Conservation (phyloP, 2,113 vertebrate genomes). For the Pedetes capensis region DNA sequence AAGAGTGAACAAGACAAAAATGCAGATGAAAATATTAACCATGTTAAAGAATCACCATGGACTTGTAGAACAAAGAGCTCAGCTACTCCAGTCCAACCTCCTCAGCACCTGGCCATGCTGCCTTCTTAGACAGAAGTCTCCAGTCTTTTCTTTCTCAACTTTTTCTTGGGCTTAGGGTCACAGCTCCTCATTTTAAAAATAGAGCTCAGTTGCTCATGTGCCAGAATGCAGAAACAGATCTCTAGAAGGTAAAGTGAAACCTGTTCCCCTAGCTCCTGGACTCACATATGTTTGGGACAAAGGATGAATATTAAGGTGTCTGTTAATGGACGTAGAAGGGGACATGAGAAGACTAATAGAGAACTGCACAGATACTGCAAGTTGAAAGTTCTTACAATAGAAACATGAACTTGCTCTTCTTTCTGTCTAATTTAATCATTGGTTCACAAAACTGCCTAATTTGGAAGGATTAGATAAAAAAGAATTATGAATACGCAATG, state of each 20-base stretch:
- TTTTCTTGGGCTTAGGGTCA: neutral
- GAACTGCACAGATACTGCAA: neutral
- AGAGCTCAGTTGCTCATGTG: neutral
- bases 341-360: neutral
- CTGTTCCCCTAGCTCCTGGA: neutral
- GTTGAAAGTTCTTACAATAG: neutral
- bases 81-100: neutral
- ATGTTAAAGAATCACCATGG: neutral
- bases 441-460: neutral
- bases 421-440: neutral
- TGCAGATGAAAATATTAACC: neutral
- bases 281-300: neutral
- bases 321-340: neutral
- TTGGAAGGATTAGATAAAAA: neutral
- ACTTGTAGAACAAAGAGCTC: neutral
- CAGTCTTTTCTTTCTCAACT: neutral
- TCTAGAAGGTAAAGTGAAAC: neutral
- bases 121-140: neutral
- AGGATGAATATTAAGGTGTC: neutral
- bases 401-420: neutral
- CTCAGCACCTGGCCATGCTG: neutral
- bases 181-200: conserved; percentile 5
- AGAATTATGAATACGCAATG: neutral
- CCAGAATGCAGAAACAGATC: neutral
- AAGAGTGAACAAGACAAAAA: neutral